phyloP scores from a whole-genome alignment of 2,888 invertebrate species.

The Phortica okadai region DNA sequence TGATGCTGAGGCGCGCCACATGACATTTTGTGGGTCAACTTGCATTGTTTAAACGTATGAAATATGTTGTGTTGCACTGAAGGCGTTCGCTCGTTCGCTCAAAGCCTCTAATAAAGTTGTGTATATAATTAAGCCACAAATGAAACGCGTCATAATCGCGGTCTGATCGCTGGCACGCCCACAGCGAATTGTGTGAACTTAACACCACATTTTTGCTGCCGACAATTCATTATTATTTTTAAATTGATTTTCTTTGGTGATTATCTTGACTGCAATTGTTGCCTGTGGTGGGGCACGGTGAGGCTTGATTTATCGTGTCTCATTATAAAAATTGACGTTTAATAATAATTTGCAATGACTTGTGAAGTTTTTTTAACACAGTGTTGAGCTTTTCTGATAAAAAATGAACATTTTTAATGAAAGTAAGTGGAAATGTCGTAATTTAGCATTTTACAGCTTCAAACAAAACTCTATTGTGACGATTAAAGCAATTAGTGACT shows the following conservation, averaged over 20 bases:
- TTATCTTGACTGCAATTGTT: conserved; percentile 11
- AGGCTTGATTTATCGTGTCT: neutral
- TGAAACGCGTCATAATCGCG: conserved; percentile 48
- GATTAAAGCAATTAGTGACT: no score
- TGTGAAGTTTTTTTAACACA: neutral
- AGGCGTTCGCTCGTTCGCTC: conserved; percentile 50
- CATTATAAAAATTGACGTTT: conserved; percentile 2
- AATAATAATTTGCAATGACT: conserved; percentile 12
- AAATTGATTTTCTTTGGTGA: conserved; percentile 35
- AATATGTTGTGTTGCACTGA: conserved; percentile 7
- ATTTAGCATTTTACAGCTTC: no score
- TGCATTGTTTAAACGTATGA: neutral
- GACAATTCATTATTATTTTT: conserved; percentile 37
- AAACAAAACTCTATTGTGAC: no score
- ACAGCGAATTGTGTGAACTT: conserved; percentile 43
- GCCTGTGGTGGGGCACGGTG: neutral
- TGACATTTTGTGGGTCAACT: neutral
- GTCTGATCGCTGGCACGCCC: conserved; percentile 60
- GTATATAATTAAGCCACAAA: conserved; percentile 69
- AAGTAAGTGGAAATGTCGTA: no score
- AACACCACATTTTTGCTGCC: conserved; percentile 20
- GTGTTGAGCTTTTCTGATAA: no score
- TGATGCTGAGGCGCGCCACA: no score
- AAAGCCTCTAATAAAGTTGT: conserved; percentile 54
- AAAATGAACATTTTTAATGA: no score